Evolutionary conservation across 2,113 vertebrate species (phyloP).

Genomic region (Cheirogaleus medius): DNA sequence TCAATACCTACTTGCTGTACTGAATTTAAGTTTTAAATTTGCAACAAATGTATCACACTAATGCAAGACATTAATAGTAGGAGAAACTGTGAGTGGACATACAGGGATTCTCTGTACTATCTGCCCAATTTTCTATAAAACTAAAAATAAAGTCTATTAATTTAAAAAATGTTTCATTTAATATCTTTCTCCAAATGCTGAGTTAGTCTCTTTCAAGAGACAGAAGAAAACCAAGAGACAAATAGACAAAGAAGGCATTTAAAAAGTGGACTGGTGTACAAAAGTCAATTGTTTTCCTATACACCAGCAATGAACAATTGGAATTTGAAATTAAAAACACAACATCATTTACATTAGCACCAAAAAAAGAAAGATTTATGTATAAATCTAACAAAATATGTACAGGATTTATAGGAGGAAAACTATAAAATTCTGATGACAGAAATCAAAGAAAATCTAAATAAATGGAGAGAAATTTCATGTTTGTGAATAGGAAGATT

Average conservation of each 20-base stretch:
- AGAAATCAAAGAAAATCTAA: background rate
- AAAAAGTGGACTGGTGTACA: background rate
- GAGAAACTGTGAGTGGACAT: background rate
- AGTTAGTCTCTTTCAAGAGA: background rate
- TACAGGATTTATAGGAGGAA: background rate
- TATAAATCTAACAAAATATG: background rate
- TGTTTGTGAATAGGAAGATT: background rate
- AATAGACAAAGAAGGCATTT: background rate
- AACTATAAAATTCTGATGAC: background rate
- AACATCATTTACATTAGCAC: background rate
- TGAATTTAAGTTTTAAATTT: background rate
- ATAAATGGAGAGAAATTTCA: background rate
- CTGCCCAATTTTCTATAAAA: background rate
- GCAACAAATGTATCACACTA: background rate
- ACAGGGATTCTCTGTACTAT: background rate
- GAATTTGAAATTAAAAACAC: slow-evolving; percentile 14
- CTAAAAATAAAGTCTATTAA: background rate
- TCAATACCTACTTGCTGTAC: background rate
- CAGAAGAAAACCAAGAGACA: background rate
- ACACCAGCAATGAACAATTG: background rate
- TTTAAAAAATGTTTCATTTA: background rate
- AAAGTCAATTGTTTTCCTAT: background rate
- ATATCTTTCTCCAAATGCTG: background rate
- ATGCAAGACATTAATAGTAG: background rate
- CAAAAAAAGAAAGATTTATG: background rate